A percentile compares a stretch with the other conserved stretches of the same genome.
Conservation (phyloP, 1,140 invertebrate species). For the Solenopsis fugax region DNA sequence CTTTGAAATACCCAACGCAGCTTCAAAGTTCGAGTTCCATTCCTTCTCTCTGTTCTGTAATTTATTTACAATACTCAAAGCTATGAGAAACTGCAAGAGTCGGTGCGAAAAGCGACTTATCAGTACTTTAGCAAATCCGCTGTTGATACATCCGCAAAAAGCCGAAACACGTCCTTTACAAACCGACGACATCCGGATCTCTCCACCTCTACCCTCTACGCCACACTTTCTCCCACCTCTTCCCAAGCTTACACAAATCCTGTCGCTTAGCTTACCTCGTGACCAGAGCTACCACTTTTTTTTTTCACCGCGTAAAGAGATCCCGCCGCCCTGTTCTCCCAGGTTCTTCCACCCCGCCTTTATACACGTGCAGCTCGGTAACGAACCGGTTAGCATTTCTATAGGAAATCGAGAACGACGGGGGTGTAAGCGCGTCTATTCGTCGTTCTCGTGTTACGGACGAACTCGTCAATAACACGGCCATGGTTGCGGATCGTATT, state of each 20-base stretch:
- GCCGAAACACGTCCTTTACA: slow-evolving; percentile 36
- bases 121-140: slow-evolving; percentile 16
- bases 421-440: not conserved
- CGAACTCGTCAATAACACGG: slow-evolving; percentile 57
- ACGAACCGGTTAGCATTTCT: slow-evolving; percentile 56
- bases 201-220: not conserved
- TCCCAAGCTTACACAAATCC: slow-evolving; percentile 49
- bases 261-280: slow-evolving; percentile 40
- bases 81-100: not conserved
- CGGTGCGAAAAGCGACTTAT: slow-evolving; percentile 33
- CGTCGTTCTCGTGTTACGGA: slow-evolving; percentile 47
- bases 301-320: slow-evolving; percentile 11
- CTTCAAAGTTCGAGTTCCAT: not conserved
- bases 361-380: slow-evolving; percentile 14
- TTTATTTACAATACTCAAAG: slow-evolving; percentile 34
- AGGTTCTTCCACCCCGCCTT: slow-evolving; percentile 15
- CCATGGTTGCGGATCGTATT: slow-evolving; percentile 41
- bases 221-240: not conserved
- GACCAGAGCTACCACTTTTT: not conserved
- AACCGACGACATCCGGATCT: slow-evolving; percentile 38
- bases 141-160: slow-evolving; percentile 46
- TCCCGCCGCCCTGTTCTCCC: not conserved
- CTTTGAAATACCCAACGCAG: not conserved
- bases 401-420: slow-evolving; percentile 40
- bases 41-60: not conserved